phyloP scores from a whole-genome alignment of 2,113 vertebrate species.

The Elephas maximus region DNA sequence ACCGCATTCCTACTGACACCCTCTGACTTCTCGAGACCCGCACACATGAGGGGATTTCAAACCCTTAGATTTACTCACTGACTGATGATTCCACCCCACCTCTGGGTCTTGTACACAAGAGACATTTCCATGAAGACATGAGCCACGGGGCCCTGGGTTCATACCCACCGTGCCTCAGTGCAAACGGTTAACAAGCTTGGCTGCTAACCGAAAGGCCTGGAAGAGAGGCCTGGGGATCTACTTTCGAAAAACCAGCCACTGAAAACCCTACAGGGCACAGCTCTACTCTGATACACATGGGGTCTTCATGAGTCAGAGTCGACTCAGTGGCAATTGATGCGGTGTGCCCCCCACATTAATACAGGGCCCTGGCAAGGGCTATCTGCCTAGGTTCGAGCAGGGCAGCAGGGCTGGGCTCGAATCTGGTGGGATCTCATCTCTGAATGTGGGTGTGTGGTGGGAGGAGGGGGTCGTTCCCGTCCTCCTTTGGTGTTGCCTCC shows the following conservation, averaged over 20 bases:
- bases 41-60: too few relatives aligned
- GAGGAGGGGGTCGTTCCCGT: accelerated
- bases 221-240: background rate
- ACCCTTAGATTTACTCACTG: too few relatives aligned
- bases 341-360: background rate
- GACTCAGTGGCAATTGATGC: background rate
- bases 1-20: background rate
- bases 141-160: too few relatives aligned
- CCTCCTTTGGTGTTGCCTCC: background rate
- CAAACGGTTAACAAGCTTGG: background rate
- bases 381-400: background rate
- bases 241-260: background rate
- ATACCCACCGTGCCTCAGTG: background rate
- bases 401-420: too few relatives aligned
- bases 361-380: background rate
- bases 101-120: background rate
- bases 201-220: background rate
- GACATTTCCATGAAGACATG: background rate
- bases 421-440: background rate
- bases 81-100: background rate
- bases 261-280: background rate
- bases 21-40: accelerated
- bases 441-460: background rate
- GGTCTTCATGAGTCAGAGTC: background rate
- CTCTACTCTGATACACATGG: too few relatives aligned